Base-by-base conservation (phyloP, 2,113 vertebrate genomes). In the Nanorana parkeri region DNA sequence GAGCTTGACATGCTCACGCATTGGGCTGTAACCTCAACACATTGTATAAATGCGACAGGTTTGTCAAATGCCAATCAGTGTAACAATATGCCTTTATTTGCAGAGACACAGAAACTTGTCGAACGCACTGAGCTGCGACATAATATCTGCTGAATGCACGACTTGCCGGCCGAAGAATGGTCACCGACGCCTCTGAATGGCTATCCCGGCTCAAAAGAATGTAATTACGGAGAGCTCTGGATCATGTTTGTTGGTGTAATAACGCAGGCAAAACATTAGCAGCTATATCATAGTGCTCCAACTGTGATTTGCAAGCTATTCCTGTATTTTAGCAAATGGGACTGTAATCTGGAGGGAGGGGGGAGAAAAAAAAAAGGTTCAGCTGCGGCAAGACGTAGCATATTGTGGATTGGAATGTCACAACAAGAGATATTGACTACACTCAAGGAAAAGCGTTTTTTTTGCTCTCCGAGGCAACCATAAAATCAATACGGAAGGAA, bases 1-100 rank as follows among this genome's bases (percentile, higher is more conserved):
- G 91, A 94, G 92, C 92, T 93, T 94, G 94, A 95, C 94, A 94
- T 94, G 92, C 93, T 94, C 93, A 85, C 92, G 94, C 94, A 94
- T 93, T 93, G 93, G 93, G 93, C 93, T 94, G 94, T 93, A 94
- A 94, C 93, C 93, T 94, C 92, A 92, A 92, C 93, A 94, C 92
- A 94, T 94, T 95, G 93, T 95, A 94, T 90, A 90, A 92, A 92
- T 92, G 92, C 91, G 93, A 95, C 94, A 95, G 93, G 94, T 95
- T 94, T 95, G 93, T 94, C 93, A 94, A 95, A 94, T 93, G 93
- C 92, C 94, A 94, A 94, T 95, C 94, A 95, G 92, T 90, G 93
- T 93, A 94, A 95, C 94, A 95, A 95, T 95, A 95, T 93, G 94
- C 94, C 93, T 94, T 94, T 94, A 95, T 94, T 95, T 94, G 93